phyloP scores from a whole-genome alignment of 1,140 invertebrate genomes.

The Dolichoris vasculosae region DNA sequence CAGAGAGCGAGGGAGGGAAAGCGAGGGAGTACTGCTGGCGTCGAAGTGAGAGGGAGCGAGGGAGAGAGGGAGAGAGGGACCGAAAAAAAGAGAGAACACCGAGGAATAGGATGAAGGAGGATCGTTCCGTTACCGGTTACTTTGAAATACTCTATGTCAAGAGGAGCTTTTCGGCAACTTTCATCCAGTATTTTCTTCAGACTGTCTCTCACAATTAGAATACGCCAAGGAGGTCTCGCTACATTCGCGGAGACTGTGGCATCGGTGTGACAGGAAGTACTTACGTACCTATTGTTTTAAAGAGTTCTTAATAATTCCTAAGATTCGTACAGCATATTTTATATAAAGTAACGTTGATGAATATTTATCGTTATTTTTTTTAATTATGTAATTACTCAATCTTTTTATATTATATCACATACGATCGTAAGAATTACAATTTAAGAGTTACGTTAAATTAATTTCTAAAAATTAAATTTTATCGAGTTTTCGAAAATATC shows the following conservation, averaged over 20 bases:
- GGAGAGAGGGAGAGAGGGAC: not conserved
- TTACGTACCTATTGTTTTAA: conserved; percentile 53
- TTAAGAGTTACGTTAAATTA: too few relatives aligned
- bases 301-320: conserved; percentile 51
- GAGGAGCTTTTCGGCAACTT: conserved; percentile 64
- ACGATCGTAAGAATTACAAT: too few relatives aligned
- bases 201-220: conserved; percentile 74
- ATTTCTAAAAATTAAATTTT: too few relatives aligned
- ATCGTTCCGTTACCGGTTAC: conserved; percentile 64
- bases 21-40: not conserved
- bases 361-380: not conserved
- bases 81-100: not conserved
- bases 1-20: not conserved
- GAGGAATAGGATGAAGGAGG: conserved; percentile 14
- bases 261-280: conserved; percentile 20
- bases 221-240: conserved; percentile 62
- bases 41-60: not conserved
- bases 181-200: conserved; percentile 70
- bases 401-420: too few relatives aligned
- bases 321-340: conserved; percentile 57
- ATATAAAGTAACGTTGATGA: not conserved
- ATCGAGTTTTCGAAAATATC: too few relatives aligned
- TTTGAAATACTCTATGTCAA: conserved; percentile 66
- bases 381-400: not conserved
- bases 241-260: conserved; percentile 53